Evolutionary conservation across 2,113 vertebrate genomes (phyloP), one percentile per base, ranked within the genome.

Genomic region (Pseudorectes ferrugineus): DNA sequence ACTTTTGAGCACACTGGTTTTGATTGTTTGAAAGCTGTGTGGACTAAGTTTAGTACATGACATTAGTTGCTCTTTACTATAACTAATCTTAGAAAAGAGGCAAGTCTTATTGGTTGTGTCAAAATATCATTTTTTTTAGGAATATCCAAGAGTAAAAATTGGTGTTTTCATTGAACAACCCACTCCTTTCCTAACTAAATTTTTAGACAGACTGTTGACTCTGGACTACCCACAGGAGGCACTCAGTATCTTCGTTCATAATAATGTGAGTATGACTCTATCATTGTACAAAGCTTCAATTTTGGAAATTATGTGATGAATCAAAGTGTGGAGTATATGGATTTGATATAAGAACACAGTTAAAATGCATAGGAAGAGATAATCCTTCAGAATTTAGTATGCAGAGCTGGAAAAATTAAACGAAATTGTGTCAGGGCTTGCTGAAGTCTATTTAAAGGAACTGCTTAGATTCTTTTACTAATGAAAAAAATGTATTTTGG

Each of bases 141-240:
- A 98, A 54, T 97, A 97, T 97, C 99, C 99, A 58, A 98, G 96
- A 67, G 98, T 99, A 94, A 97, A 98, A 95, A 97, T 99, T 74
- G 99, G 98, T 66, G 95, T 99, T 92, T 99, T 99, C 97, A 99
- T 99, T 85, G 99, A 99, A 97, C 99, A 99, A 98, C 99, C 99
- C 62, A 99, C 99, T n/a, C 99, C 99, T 63, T 99, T 99, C 91
- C 98, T 99, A 65, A 96, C 99, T n/a, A 99, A 99, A 93, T 99
- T 99, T 97, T 98, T 99, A 94, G 98, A 99, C 82, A 96, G 97
- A 67, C 88, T 99, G 42, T 96, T 99, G 92, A 97, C 97, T 61
- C 93, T 99, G 95, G 99, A 99, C 92, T 99, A 99, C 96, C 98
- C 99, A 59, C 99, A 98, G 95, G 98, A 99, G 93, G 98, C 98